Conservation (phyloP, 1,140 invertebrate species). For the Brachystomella parvula region DNA sequence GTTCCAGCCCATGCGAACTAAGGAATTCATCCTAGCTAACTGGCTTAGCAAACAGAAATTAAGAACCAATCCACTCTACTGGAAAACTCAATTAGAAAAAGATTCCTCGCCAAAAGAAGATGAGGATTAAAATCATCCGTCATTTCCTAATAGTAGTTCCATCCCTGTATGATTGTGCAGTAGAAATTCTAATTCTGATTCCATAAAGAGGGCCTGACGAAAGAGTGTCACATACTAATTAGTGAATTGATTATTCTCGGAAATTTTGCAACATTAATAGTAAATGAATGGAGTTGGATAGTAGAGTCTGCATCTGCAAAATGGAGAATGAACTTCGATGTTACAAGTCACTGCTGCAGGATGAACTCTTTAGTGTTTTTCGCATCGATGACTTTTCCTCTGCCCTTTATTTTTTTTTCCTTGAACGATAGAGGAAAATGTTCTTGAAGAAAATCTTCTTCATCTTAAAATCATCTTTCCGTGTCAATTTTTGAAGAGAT, state of each 20-base stretch:
- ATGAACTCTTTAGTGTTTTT: slow-evolving; percentile 26
- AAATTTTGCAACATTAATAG: no score
- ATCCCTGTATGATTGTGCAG: background rate
- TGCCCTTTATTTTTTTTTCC: no score
- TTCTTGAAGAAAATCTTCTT: background rate
- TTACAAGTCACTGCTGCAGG: slow-evolving; percentile 16
- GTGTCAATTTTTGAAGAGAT: background rate
- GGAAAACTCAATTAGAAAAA: background rate
- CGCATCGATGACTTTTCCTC: slow-evolving; percentile 15
- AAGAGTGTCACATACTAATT: background rate
- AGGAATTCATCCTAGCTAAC: no score
- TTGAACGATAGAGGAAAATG: background rate
- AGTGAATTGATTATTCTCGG: background rate
- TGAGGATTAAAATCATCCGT: background rate
- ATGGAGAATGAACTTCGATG: background rate
- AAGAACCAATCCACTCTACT: background rate
- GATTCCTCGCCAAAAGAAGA: background rate
- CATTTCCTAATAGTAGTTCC: no score
- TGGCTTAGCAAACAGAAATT: background rate
- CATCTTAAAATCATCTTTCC: background rate
- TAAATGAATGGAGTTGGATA: no score
- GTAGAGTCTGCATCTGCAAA: no score
- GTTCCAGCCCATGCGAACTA: no score
- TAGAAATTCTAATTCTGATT: background rate
- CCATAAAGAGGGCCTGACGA: background rate